Percentiles rank a stretch among this genome's conserved stretches.
These are phyloP conservation scores for Pelochelys cantorii DNA, from an alignment of 2,797 vertebrate genomes.

Conservation along the genomic window DNA sequence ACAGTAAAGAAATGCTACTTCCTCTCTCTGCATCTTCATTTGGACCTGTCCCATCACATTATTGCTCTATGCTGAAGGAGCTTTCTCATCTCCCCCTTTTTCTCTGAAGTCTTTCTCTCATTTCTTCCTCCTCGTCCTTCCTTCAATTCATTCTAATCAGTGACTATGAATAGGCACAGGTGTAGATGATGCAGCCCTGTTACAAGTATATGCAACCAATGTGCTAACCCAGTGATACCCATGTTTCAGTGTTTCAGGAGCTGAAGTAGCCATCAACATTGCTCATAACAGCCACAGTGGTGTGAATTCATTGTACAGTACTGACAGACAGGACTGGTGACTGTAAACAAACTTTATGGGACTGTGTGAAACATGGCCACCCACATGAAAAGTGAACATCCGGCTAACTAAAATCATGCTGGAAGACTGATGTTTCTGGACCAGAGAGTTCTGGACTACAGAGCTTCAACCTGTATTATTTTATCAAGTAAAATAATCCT, in stretches of 20 bases:
- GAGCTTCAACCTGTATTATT: too few species aligned
- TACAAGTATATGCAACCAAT: background rate
- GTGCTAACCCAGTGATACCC: background rate
- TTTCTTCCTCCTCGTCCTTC: background rate
- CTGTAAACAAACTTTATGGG: too few species aligned
- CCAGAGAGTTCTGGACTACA: too few species aligned
- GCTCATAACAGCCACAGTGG: background rate
- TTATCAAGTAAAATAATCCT: too few species aligned
- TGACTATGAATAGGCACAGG: background rate
- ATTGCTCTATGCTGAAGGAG: background rate
- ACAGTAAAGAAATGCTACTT: background rate
- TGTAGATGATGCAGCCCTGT: background rate
- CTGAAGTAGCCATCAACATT: background rate
- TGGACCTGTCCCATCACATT: background rate
- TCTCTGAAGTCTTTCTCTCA: background rate
- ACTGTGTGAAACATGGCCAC: too few species aligned
- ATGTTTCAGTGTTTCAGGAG: background rate
- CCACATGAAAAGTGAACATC: too few species aligned
- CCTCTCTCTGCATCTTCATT: background rate
- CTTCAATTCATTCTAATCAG: background rate
- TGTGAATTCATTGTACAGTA: background rate
- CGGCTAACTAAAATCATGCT: too few species aligned
- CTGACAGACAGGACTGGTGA: too few species aligned
- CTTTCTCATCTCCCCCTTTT: background rate
- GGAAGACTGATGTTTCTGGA: too few species aligned